Percentiles rank a stretch among this genome's conserved stretches.
phyloP scores from a whole-genome alignment of 2,113 vertebrate genomes.

The Gobiocypris rarus region DNA sequence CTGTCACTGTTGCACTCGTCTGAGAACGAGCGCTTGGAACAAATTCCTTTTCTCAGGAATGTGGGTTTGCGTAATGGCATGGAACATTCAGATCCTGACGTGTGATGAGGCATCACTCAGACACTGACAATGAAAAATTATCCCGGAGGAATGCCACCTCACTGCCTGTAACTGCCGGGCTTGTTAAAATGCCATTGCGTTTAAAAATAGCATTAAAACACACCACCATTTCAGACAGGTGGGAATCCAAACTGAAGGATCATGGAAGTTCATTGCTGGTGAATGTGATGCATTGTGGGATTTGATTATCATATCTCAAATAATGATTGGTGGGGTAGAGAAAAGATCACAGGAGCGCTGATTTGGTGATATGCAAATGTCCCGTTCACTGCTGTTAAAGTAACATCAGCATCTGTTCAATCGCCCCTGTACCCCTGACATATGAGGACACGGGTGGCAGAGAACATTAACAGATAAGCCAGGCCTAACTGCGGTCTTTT shows the following conservation, averaged over 20 bases:
- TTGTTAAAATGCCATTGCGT: slow-evolving; percentile 1
- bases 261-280: not conserved
- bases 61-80: not conserved
- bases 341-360: not conserved
- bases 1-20: not conserved
- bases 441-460: not conserved
- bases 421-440: not conserved
- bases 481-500: not conserved
- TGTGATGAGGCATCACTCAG: not conserved
- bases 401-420: not conserved
- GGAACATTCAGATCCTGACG: not conserved
- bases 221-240: not conserved
- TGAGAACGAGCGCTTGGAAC: not conserved
- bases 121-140: not conserved
- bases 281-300: not conserved
- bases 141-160: not conserved
- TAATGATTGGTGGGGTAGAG: not conserved
- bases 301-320: not conserved
- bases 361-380: not conserved
- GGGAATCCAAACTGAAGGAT: not conserved
- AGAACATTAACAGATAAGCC: not conserved
- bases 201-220: not conserved
- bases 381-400: not conserved
- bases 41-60: not conserved
- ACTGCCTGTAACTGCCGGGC: not conserved